Evolutionary conservation across 2,888 invertebrate genomes (phyloP), one percentile per base, ranked within the genome.

Genomic region (Lasioglossum oenotherae): DNA sequence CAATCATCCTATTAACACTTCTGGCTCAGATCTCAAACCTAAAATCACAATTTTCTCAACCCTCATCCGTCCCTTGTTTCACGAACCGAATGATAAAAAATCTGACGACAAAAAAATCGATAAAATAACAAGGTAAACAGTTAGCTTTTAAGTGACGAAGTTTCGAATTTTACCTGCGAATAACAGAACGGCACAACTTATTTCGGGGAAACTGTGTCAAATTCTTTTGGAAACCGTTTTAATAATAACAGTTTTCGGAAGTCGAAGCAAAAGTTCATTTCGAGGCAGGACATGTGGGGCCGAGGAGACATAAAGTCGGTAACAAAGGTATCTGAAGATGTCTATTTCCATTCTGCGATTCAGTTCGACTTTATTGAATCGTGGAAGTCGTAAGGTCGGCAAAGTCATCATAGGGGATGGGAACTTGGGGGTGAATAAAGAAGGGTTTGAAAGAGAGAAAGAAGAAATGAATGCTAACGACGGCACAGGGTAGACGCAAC

Each of bases 321-420:
- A 72, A 82, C 67, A 77, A 81, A 49, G 69, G 77, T 73, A 69
- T 78, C 38, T 23, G 23, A 74, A 38, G 69, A 82, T 19, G 60
- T 80, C 44, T 60, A 69, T 80, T 80, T 81, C 75, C 73, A 35
- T 79, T 35, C 74, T 41, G 38, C 74, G 10, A 19, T 49, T 23
- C 77, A 14, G 64, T 73, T 64, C 38, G 35, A 81, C 74, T 80
- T 82, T 82, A 81, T 87, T 82, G 82, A 82, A 88, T 85, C 74
- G 49, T 74, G 69, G 67, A 60, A 78, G 77, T 74, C 75, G n/a
- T 71, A 69, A 81, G 64, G 19, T 12, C 60, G 35, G 69, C 31
- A 23, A n/a, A 64, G 69, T 74, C 78, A 74, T 72, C 67, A 14
- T 12, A 31, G 31, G 77, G 84, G 74, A n/a, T 46, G 84, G 35